Evolutionary conservation across 2,888 invertebrate species (phyloP), one percentile per base, ranked within the genome.

Genomic region (Celastrina argiolus): DNA sequence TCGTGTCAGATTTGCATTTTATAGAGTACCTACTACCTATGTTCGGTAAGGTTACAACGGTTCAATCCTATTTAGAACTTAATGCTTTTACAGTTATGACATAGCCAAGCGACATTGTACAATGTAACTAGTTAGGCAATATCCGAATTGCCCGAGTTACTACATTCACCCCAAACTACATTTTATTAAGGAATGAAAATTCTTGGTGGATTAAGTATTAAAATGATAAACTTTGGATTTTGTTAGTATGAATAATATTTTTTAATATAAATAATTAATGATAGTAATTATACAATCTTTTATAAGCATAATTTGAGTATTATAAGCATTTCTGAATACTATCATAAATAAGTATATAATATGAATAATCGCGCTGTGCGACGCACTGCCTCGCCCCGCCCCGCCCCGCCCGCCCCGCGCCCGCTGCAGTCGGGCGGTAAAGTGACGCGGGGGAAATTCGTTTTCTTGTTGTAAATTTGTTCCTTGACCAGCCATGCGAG

Each of bases 361-460:
- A 22, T 51, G 51, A 51, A 22, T 51, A 51, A 14, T 22, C 36
- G 12, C n/a, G n/a, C n/a, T 8, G 36, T 36, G 2, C 12, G 10
- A 16, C 16, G 26, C 12, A 4, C 12, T 7, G 4, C 31, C 1
- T 1, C 4, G 31, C 31, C 2, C 31, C 28, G 28, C 28, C 28
- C 28, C 28, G 28, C 28, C 28, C 2, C 10, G 8, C 51, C 51
- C 22, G 4, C n/a, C 41, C 41, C 22, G 36, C 10, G 16, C 22
- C 12, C 22, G 7, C 18, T 16, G 22, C 10, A 87, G 87, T 85
- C 87, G 83, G 83, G 59, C 22, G 22, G 82, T 86, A 87, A 89
- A 86, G 82, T 84, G 85, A 79, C 88, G 71, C 87, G 72, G 66
- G 88, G 88, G 88, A 89, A 88, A 89, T 88, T 88, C 80, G 80